Conservation (phyloP, 2,797 vertebrate species). For the Xenops minutus region DNA sequence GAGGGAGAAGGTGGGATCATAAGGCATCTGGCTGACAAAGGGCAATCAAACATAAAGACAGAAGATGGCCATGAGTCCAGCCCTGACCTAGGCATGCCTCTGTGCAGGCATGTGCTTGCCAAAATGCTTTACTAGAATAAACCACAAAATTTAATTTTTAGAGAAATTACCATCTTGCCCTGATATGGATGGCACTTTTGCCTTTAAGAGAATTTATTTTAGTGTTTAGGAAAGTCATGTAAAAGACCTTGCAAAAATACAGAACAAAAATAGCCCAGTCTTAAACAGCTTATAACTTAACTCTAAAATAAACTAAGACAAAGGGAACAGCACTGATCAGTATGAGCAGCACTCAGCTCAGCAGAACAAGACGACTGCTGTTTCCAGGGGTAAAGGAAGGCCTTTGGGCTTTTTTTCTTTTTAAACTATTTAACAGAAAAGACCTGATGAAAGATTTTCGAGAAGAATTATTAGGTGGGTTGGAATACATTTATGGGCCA, state of each 20-base stretch:
- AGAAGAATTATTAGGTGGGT: conserved; percentile 52
- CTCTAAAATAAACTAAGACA: conserved; percentile 35
- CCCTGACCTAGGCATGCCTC: neutral
- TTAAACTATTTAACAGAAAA: conserved; percentile 13
- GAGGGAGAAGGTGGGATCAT: neutral
- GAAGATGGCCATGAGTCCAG: neutral
- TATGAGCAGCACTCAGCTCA: neutral
- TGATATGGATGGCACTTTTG: neutral
- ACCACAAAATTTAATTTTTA: neutral
- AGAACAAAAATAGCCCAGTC: neutral
- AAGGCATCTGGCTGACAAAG: conserved; percentile 19
- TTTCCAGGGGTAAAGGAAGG: conserved; percentile 13
- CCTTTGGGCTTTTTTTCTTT: neutral
- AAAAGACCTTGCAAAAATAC: conserved; percentile 14
- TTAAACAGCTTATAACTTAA: conserved; percentile 36
- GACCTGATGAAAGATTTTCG: conserved; percentile 8
- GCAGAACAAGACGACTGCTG: conserved; percentile 33
- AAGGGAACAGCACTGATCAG: conserved; percentile 21
- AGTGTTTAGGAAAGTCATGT: neutral
- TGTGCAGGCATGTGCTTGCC: neutral
- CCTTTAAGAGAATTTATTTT: conserved; percentile 1
- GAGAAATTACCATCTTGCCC: neutral
- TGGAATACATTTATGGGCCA: neutral
- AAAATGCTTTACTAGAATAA: neutral
- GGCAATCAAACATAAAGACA: neutral